These are phyloP conservation scores for Dynastes hyllus DNA, from an alignment of 2,888 invertebrate species.

Conservation along the genomic window DNA sequence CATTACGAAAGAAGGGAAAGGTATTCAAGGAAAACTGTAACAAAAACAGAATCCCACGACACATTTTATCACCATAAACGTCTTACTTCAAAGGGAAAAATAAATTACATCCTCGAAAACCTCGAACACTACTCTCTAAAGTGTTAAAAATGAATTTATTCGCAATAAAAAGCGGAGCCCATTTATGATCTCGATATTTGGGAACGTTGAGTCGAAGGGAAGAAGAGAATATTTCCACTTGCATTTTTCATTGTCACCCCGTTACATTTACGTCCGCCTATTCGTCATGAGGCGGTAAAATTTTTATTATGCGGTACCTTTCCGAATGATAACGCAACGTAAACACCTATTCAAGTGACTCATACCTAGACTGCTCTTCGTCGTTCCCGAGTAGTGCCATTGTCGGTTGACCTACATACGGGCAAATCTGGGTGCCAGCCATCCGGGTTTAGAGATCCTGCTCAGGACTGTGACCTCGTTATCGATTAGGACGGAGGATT, in stretches of 20 bases:
- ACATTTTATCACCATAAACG: background rate
- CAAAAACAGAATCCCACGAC: too few species aligned
- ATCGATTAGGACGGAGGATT: constrained; percentile 57
- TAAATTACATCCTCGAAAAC: constrained; percentile 2
- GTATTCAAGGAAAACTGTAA: too few species aligned
- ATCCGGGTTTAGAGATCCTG: constrained; percentile 55
- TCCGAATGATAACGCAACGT: constrained; percentile 43
- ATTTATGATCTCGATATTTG: background rate
- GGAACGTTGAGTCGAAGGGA: background rate
- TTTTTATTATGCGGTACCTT: constrained; percentile 43
- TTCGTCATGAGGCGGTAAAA: constrained; percentile 38
- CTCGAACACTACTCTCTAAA: background rate
- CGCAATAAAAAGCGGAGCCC: background rate
- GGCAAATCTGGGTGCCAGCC: constrained; percentile 56
- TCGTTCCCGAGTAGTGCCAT: constrained; percentile 35
- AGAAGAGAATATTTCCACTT: constrained; percentile 7
- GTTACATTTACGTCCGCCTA: constrained; percentile 23
- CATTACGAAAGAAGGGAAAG: too few species aligned
- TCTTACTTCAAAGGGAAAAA: constrained; percentile 1
- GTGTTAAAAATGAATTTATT: constrained; percentile 8
- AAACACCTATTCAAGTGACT: constrained; percentile 45
- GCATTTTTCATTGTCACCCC: constrained; percentile 16
- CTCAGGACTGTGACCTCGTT: constrained; percentile 61
- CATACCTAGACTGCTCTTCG: constrained; percentile 7
- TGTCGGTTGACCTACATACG: constrained; percentile 58